These are phyloP conservation scores for Pongo abelii DNA, from an alignment of 2,113 vertebrate genomes.

Conservation along the genomic window DNA sequence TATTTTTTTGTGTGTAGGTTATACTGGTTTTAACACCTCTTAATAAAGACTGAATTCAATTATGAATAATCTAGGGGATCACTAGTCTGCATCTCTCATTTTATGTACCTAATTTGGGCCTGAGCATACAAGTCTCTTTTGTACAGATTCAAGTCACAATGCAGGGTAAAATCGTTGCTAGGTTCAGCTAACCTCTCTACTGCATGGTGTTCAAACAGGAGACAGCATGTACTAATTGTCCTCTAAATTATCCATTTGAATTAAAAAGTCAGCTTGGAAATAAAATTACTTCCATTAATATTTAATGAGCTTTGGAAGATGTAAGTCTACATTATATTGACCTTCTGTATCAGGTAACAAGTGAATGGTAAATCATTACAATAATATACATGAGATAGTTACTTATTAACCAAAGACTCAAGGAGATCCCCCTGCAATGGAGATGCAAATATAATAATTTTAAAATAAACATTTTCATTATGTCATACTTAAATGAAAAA, in stretches of 20 bases:
- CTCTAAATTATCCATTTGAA: slow-evolving; percentile 29
- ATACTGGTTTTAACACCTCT: slow-evolving; percentile 61
- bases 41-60: slow-evolving; percentile 25
- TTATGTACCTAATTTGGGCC: slow-evolving; percentile 34
- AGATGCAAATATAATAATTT: slow-evolving; percentile 1
- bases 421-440: slow-evolving; percentile 27
- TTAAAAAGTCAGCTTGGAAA: slow-evolving; percentile 25
- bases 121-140: slow-evolving; percentile 11
- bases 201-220: background rate
- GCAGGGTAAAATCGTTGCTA: background rate
- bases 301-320: slow-evolving; percentile 58
- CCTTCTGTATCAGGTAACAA: slow-evolving; percentile 40
- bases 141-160: background rate
- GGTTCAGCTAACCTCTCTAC: background rate
- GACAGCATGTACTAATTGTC: background rate
- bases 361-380: slow-evolving; percentile 28
- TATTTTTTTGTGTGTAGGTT: slow-evolving; percentile 11
- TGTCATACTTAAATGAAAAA: slow-evolving; percentile 60
- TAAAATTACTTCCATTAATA: slow-evolving; percentile 46
- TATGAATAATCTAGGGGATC: background rate
- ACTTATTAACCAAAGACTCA: slow-evolving; percentile 63
- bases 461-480: slow-evolving; percentile 36
- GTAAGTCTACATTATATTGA: slow-evolving; percentile 33
- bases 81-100: background rate
- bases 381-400: slow-evolving; percentile 58